phyloP scores from a whole-genome alignment of 2,797 vertebrate species.

The Chelon auratus region DNA sequence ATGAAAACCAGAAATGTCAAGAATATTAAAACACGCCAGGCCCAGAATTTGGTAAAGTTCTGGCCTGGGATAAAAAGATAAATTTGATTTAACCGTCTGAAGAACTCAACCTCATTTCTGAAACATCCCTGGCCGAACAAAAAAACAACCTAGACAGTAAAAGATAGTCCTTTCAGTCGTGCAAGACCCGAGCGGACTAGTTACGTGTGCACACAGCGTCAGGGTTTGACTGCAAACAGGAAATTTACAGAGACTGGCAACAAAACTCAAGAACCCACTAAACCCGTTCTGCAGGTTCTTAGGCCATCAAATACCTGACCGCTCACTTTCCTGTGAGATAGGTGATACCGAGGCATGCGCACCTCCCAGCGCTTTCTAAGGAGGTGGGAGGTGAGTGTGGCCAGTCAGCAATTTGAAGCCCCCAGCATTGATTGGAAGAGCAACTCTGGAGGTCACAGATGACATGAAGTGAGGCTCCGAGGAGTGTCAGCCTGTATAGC shows the following conservation, averaged over 20 bases:
- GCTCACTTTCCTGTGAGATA: conserved; percentile 68
- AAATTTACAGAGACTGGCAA: conserved; percentile 39
- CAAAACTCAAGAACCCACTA: conserved; percentile 61
- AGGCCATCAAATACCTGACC: conserved; percentile 66
- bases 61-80: neutral
- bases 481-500: conserved; percentile 13
- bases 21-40: neutral
- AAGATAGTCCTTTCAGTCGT: conserved; percentile 22
- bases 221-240: conserved; percentile 43
- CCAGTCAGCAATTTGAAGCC: conserved; percentile 77
- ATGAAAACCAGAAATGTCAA: no score
- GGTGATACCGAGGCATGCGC: conserved; percentile 61
- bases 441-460: conserved; percentile 71
- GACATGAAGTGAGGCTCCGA: conserved; percentile 32
- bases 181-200: conserved; percentile 39
- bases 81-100: neutral
- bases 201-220: conserved; percentile 17
- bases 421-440: conserved; percentile 73
- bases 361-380: conserved; percentile 44
- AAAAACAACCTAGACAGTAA: conserved; percentile 17
- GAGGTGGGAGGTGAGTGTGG: conserved; percentile 39
- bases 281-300: conserved; percentile 78
- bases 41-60: neutral
- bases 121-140: neutral
- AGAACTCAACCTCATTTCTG: neutral